Evolutionary conservation across 2,888 invertebrate genomes (phyloP), one percentile per base, ranked within the genome.

Genomic region (Thumatha senex): DNA sequence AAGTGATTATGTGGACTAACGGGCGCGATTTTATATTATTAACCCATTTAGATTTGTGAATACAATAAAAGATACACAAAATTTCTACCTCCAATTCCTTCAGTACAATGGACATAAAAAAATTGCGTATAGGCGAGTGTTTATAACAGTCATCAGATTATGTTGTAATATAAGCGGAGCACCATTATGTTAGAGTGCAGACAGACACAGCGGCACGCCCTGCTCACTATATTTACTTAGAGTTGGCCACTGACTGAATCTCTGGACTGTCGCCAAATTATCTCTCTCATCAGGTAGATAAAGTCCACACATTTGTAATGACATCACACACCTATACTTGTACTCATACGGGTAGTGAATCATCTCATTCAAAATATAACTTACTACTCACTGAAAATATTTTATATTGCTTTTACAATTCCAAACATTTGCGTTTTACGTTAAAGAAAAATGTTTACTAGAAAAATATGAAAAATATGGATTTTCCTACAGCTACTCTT

Each of bases 251-350:
- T 66, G 69, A 70, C 67, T 63, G 54, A 67, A 68, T 61, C 59
- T 54, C 80, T 89, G 89, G 89, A 82, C 59, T 67, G 54, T 44
- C 58, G 89, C 89, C 89, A 89, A 84, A 76, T 82, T 72, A 77
- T 84, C 79, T 78, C 79, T 78, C 80, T 78, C 86, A 82, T 86
- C 89, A 89, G 89, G 89, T 89, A 89, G 80, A 82, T 77, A 72
- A 74, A 82, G 79, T 73, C 72, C 72, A 73, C 74, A 65, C 75
- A 78, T 58, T 74, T 65, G 69, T 77, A 77, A 82, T 84, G 85
- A 86, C 84, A 84, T 84, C 85, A 86, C 82, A 80, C 70, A 68
- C 70, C 13, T 58, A 60, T 67, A 71, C 74, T 68, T 74, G 68
- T 67, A 64, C 68, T 61, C 67, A 70, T 31, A 45, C 33, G 30